A percentile compares a stretch with the other conserved stretches of the same genome.
Evolutionary conservation across 2,888 invertebrate genomes (phyloP).

Genomic region (Pollenia labialis): DNA sequence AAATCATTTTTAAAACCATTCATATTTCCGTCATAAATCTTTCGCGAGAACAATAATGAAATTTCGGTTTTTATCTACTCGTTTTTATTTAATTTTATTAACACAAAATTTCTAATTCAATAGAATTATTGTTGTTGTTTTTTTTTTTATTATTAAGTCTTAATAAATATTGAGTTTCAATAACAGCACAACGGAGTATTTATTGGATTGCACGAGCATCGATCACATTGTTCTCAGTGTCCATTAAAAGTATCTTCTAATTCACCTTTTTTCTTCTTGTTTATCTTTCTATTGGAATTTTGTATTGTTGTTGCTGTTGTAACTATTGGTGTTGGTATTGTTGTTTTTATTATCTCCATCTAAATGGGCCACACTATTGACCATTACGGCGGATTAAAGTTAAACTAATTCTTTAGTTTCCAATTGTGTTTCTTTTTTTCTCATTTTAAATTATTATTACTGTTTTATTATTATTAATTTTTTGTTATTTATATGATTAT

Average conservation of each 20-base stretch:
- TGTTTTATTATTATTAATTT: constrained; percentile 62
- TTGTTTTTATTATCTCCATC: constrained; percentile 33
- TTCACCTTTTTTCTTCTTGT: constrained; percentile 5
- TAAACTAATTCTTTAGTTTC: constrained; percentile 60
- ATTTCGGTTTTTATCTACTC: constrained; percentile 1
- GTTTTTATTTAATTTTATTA: background rate
- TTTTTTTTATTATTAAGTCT: background rate
- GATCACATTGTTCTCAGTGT: constrained; percentile 35
- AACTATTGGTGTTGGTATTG: background rate
- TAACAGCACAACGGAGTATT: background rate
- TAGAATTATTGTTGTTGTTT: constrained; percentile 23
- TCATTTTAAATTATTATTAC: constrained; percentile 50
- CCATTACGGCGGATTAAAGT: constrained; percentile 70
- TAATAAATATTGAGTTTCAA: constrained; percentile 27
- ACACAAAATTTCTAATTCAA: constrained; percentile 43
- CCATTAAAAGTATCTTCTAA: background rate
- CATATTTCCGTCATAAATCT: constrained; percentile 72
- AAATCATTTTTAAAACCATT: constrained; percentile 73
- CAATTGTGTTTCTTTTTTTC: constrained; percentile 36
- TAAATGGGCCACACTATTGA: constrained; percentile 60
- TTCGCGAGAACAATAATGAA: constrained; percentile 58
- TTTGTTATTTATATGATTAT: constrained; percentile 48
- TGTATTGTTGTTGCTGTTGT: background rate
- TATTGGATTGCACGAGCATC: constrained; percentile 26
- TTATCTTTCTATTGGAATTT: constrained; percentile 6